Percentiles rank a stretch among this genome's conserved stretches.
Conservation (phyloP, 2,113 vertebrate genomes). For the Oncorhynchus masou region DNA sequence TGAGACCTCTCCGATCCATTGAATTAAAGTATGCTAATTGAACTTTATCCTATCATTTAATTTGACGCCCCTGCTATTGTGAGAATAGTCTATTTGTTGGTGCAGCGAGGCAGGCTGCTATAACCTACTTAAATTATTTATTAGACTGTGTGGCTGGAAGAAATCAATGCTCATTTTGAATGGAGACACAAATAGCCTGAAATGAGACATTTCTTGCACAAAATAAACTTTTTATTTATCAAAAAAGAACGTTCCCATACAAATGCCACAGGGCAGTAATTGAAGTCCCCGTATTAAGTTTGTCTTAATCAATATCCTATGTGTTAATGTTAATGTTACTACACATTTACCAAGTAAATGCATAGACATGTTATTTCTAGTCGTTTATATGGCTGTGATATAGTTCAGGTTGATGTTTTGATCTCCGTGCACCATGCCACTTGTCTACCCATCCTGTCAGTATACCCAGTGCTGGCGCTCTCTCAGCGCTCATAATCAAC, state of each 20-base stretch:
- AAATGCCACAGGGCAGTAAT: neutral
- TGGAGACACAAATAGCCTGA: constrained; percentile 25
- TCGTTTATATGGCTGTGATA: neutral
- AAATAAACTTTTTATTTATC: neutral
- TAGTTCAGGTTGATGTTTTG: neutral
- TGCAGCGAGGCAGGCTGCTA: constrained; percentile 54
- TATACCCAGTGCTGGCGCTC: constrained; percentile 15
- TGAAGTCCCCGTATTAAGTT: neutral
- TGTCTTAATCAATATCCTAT: neutral
- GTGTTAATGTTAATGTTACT: neutral
- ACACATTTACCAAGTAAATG: neutral
- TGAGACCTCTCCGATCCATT: constrained; percentile 48
- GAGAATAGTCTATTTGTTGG: constrained; percentile 15
- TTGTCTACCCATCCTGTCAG: neutral
- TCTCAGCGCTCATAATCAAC: constrained; percentile 42
- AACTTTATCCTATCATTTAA: constrained; percentile 63
- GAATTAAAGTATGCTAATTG: constrained; percentile 55
- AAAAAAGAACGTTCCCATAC: neutral
- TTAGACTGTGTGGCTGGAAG: constrained; percentile 53
- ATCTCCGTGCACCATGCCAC: neutral
- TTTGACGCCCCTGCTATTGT: constrained; percentile 38
- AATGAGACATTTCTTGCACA: neutral
- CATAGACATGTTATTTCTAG: neutral
- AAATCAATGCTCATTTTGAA: constrained; percentile 49
- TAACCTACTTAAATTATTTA: constrained; percentile 73